Base-by-base conservation (phyloP, 2,888 invertebrate genomes). In the Drosophila yooni region DNA sequence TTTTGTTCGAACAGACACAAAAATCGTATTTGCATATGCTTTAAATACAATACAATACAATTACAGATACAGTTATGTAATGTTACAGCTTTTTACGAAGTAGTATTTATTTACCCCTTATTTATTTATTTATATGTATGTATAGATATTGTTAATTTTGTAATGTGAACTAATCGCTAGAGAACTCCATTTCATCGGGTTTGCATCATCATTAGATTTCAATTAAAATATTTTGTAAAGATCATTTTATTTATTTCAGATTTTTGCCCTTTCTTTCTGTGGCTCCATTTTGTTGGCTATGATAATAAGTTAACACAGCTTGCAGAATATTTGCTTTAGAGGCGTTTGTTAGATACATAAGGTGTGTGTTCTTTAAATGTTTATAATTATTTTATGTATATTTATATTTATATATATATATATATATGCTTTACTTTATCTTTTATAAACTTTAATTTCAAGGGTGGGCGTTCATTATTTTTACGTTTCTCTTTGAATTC, bases 381-480 rank as follows among this genome's bases (percentile, higher is more conserved):
- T 51, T 74, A 67, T 76, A 73, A 56, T 74, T 72, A 73, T 76
- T 62, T 76, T 67, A 70, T 75, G 53, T 60, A 69, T 60, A 63
- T 83, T 34, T 73, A 67, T 81, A 50, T 66, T 53, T 72, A 59
- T 79, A 60, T 40, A 67, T 74, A 50, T 67, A 50, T 67, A 60
- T 74, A 59, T 83, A 46, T 25, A 46, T 25, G 46, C 25, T 58
- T 70, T 70, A 68, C 33, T 61, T 57, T 74, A 63, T 50, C 29
- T 59, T 72, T 60, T 33, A 57, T 72, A 69, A 59, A 73, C 79
- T 67, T 81, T 67, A 69, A 74, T 76, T 82, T 74, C 63, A 82
- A 86, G 88, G 88, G 85, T 89, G 88, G 89, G 89, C 84, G 65
- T 70, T 81, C 43, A 73, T 83, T 66, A 51, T 50, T 68, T 64